Evolutionary conservation across 2,888 invertebrate species (phyloP).

Genomic region (Chromoteleia sp.): DNA sequence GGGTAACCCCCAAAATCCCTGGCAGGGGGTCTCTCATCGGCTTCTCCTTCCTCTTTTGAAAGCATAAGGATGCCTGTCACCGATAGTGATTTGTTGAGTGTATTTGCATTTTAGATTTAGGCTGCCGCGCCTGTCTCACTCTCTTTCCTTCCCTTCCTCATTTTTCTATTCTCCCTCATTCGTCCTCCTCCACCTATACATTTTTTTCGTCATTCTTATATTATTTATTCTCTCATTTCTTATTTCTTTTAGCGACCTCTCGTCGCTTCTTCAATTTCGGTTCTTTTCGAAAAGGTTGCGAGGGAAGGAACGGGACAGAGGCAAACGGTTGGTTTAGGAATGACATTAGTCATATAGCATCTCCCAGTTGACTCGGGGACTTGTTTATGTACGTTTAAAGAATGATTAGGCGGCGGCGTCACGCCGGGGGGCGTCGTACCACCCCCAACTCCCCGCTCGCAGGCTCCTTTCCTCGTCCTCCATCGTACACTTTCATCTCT

Average conservation of each 20-base stretch:
- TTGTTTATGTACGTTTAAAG: conserved; percentile 85
- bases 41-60: conserved; percentile 80
- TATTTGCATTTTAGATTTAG: conserved; percentile 85
- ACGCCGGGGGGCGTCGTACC: conserved; percentile 79
- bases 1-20: conserved; percentile 81
- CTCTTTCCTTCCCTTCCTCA: conserved; percentile 59
- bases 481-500: conserved; percentile 57
- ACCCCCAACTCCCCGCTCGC: conserved; percentile 65
- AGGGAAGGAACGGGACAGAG: conserved; percentile 61
- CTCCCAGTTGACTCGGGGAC: conserved; percentile 75
- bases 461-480: conserved; percentile 53
- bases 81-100: conserved; percentile 84
- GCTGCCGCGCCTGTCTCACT: conserved; percentile 79
- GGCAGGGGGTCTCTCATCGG: conserved; percentile 83
- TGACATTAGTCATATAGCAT: conserved; percentile 82
- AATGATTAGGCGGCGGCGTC: conserved; percentile 84
- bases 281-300: conserved; percentile 64
- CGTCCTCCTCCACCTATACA: conserved; percentile 41
- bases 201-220: conserved; percentile 39
- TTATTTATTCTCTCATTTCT: conserved; percentile 66
- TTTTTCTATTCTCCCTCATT: conserved; percentile 61
- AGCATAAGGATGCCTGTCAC: conserved; percentile 83
- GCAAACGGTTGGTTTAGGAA: conserved; percentile 77
- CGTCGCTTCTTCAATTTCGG: conserved; percentile 74
- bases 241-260: conserved; percentile 65